phyloP scores from a whole-genome alignment of 2,888 invertebrate species.

The Apocheima hispidaria region DNA sequence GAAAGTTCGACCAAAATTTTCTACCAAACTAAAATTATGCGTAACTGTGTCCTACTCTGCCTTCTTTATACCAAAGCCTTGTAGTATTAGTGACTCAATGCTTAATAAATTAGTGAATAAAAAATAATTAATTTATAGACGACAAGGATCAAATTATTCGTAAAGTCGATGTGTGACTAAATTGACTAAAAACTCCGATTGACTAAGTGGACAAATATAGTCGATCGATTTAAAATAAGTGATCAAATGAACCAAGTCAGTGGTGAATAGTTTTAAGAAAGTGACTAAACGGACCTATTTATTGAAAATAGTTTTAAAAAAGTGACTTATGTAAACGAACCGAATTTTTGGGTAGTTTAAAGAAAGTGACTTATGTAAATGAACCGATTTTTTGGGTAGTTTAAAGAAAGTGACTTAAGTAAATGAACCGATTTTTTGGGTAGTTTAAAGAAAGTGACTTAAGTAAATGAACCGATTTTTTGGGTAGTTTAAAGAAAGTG shows the following conservation, averaged over 20 bases:
- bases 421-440: background rate
- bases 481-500: background rate
- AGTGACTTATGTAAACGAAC: background rate
- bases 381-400: background rate
- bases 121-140: background rate
- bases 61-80: conserved; percentile 69
- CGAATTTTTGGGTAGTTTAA: background rate
- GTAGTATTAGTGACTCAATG: conserved; percentile 34
- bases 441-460: background rate
- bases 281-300: background rate
- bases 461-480: background rate
- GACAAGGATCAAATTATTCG: conserved; percentile 19
- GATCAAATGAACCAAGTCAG: background rate
- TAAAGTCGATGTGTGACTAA: background rate
- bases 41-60: conserved; percentile 54
- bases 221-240: background rate
- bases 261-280: background rate
- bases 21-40: conserved; percentile 23
- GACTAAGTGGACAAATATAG: too few relatives aligned
- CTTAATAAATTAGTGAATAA: conserved; percentile 9
- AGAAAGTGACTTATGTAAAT: conserved; percentile 5
- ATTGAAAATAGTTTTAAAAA: background rate
- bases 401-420: background rate
- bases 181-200: too few relatives aligned
- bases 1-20: conserved; percentile 54